Percentiles rank a stretch among this genome's conserved stretches.
Conservation (phyloP, 2,888 invertebrate genomes). For the Thecocarcelia acutangulata region DNA sequence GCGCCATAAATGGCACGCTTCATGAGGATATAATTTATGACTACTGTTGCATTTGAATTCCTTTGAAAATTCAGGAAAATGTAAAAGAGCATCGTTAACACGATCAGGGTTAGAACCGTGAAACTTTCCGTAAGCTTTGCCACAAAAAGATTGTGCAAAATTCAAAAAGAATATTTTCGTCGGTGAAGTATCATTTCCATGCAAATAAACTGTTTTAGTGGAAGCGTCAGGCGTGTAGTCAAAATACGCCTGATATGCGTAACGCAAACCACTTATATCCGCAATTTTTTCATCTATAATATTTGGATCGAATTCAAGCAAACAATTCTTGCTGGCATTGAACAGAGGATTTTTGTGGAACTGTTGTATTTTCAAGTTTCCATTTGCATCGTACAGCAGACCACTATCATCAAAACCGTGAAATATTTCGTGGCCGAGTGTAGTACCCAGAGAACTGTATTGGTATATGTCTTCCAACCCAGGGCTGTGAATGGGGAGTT, state of each 20-base stretch:
- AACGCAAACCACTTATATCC: conserved; percentile 70
- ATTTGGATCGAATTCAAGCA: conserved; percentile 60
- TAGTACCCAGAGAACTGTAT: conserved; percentile 70
- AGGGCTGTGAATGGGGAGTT: conserved; percentile 67
- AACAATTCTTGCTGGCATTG: conserved; percentile 59
- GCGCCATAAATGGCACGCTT: conserved; percentile 59
- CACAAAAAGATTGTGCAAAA: conserved; percentile 72
- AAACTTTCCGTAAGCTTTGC: conserved; percentile 34
- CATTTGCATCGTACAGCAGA: conserved; percentile 55
- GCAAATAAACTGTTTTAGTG: conserved; percentile 12
- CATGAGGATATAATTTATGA: conserved; percentile 42
- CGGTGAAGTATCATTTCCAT: conserved; percentile 19
- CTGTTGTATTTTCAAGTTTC: conserved; percentile 13
- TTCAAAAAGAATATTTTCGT: conserved; percentile 68
- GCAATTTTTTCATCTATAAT: conserved; percentile 71
- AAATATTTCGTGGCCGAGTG: conserved; percentile 71
- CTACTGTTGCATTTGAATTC: conserved; percentile 56
- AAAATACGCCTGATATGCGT: conserved; percentile 70
- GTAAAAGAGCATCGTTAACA: conserved; percentile 65
- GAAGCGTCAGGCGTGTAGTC: conserved; percentile 8
- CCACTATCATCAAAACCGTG: conserved; percentile 71
- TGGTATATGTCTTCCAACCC: conserved; percentile 65
- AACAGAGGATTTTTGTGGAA: conserved; percentile 50
- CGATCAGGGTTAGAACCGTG: conserved; percentile 71
- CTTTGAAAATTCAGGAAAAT: conserved; percentile 68